Percentiles rank a stretch among this genome's conserved stretches.
Conservation (phyloP, 2,797 vertebrate species). For the Taeniopygia guttata region DNA sequence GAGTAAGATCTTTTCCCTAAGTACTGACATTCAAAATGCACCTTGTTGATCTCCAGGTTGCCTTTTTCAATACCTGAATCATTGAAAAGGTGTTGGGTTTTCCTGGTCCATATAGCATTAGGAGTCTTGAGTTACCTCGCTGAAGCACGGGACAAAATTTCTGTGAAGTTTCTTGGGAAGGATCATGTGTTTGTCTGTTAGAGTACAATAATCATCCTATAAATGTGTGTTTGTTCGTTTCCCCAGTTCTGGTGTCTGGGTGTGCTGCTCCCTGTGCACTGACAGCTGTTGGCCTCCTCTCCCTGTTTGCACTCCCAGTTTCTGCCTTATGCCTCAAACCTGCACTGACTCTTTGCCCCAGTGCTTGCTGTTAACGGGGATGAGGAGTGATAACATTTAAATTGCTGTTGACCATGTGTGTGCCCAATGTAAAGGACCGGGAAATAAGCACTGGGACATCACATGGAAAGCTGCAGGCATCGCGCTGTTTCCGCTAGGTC, state of each 20-base stretch:
- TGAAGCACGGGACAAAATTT: background rate
- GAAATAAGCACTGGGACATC: constrained; percentile 75
- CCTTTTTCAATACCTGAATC: background rate
- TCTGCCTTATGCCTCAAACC: background rate
- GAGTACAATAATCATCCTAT: background rate
- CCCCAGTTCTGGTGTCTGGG: background rate
- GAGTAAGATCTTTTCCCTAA: background rate
- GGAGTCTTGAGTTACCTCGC: background rate
- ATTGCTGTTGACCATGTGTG: constrained; percentile 68
- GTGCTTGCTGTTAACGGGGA: constrained; percentile 24
- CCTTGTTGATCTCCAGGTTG: background rate
- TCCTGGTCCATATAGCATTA: background rate
- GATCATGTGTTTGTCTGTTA: background rate
- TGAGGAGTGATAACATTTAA: constrained; percentile 50
- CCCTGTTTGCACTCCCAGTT: background rate
- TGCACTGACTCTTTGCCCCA: background rate
- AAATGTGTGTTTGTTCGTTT: background rate
- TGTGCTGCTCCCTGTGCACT: background rate
- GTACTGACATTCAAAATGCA: background rate
- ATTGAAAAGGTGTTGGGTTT: background rate
- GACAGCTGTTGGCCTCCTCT: background rate
- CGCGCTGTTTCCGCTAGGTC: constrained; percentile 19
- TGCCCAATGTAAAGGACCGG: constrained; percentile 66
- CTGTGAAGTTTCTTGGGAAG: background rate
- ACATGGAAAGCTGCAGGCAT: constrained; percentile 69